phyloP scores from a whole-genome alignment of 2,797 vertebrate species.

The Steatocranus sp. region DNA sequence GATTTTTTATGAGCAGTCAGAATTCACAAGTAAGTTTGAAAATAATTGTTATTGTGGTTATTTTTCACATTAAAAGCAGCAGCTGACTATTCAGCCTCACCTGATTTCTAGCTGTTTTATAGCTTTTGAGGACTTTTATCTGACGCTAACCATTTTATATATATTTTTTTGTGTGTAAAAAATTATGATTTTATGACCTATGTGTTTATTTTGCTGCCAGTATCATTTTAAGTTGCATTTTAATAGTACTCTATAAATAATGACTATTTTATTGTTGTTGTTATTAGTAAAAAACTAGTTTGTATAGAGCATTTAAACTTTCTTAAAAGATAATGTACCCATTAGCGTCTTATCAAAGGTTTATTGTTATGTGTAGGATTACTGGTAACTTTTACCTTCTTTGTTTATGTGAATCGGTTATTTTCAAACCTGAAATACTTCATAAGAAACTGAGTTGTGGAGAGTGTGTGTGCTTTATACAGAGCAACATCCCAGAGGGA shows the following conservation, averaged over 20 bases:
- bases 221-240: background rate
- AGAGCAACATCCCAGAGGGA: slow-evolving; percentile 42
- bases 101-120: background rate
- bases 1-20: background rate
- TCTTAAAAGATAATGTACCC: background rate
- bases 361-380: background rate
- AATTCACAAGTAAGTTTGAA: background rate
- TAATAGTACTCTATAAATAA: background rate
- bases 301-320: background rate
- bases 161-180: background rate
- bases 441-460: slow-evolving; percentile 33
- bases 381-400: background rate
- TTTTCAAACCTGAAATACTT: slow-evolving; percentile 19
- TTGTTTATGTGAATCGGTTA: background rate
- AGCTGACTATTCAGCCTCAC: background rate
- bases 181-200: background rate
- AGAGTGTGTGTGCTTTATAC: slow-evolving; percentile 42
- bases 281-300: background rate
- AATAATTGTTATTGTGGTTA: background rate
- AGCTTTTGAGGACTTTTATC: background rate
- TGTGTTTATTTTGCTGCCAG: background rate
- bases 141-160: background rate
- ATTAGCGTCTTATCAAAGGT: background rate
- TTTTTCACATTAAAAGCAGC: background rate
- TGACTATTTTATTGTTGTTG: background rate